Evolutionary conservation across 2,797 vertebrate genomes (phyloP).

Genomic region (Enteromius fasciolatus): DNA sequence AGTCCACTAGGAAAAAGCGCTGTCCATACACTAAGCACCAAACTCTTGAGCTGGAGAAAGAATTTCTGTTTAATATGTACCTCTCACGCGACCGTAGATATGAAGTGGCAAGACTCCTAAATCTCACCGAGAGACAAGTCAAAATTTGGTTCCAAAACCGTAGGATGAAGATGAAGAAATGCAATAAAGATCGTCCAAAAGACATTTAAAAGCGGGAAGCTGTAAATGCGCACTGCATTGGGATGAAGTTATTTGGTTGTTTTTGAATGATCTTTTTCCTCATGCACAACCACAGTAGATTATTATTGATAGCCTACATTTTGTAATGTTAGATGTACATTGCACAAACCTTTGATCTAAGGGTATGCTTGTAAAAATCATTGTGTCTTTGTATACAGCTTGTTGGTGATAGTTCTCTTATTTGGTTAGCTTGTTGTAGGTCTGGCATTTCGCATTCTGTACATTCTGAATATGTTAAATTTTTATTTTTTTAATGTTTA

Average conservation of each 20-base stretch:
- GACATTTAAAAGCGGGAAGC: constrained; percentile 74
- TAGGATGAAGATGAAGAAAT: constrained; percentile 99
- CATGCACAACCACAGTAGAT: constrained; percentile 33
- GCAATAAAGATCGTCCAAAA: constrained; percentile 93
- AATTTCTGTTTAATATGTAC: constrained; percentile 99
- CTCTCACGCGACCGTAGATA: constrained; percentile 97
- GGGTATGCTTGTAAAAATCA: constrained; percentile 47
- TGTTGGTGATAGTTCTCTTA: constrained; percentile 46
- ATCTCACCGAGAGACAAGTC: constrained; percentile 97
- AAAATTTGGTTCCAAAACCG: constrained; percentile 99
- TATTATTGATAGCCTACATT: constrained; percentile 19
- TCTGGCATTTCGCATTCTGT: constrained; percentile 45
- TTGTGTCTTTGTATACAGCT: constrained; percentile 49
- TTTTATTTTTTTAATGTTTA: neutral
- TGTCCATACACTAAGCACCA: constrained; percentile 97
- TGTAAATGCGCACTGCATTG: constrained; percentile 49
- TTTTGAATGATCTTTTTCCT: constrained; percentile 49
- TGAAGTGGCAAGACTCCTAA: constrained; percentile 92
- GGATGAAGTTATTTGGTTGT: constrained; percentile 47
- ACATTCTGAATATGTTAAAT: constrained; percentile 40
- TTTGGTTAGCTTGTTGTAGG: constrained; percentile 54
- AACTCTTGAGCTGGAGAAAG: constrained; percentile 97
- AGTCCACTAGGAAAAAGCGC: constrained; percentile 95
- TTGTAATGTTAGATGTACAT: constrained; percentile 36
- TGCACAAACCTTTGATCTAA: constrained; percentile 44